These are phyloP conservation scores for Protula sp. DNA, from an alignment of 2,888 invertebrate species.

Conservation along the genomic window DNA sequence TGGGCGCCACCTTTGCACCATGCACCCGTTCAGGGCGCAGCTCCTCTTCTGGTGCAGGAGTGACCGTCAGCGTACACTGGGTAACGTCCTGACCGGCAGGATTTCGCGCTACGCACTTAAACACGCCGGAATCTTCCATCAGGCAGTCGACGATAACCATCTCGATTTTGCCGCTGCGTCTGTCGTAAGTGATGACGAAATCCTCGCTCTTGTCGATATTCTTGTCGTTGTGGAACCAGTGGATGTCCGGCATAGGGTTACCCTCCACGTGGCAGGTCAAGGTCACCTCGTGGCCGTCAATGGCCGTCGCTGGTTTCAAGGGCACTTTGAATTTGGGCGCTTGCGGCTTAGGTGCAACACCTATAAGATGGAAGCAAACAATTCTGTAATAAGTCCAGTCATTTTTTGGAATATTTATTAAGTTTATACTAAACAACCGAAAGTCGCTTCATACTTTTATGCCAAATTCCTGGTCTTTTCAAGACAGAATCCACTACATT, in stretches of 20 bases:
- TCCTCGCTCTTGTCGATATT: conserved; percentile 52
- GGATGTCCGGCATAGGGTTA: conserved; percentile 44
- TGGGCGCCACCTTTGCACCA: conserved; percentile 1
- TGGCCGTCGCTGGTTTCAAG: conserved; percentile 26
- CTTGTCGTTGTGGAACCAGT: conserved; percentile 52
- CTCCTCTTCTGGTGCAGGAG: conserved; percentile 7
- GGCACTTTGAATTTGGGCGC: conserved; percentile 41
- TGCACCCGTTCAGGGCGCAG: conserved; percentile 1
- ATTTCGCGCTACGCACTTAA: conserved; percentile 56
- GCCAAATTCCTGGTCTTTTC: too few species aligned
- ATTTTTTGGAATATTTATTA: too few species aligned
- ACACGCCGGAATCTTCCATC: conserved; percentile 49
- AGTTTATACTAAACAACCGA: too few species aligned
- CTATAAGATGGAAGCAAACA: conserved; percentile 5
- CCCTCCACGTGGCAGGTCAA: conserved; percentile 46
- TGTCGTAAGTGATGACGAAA: conserved; percentile 50
- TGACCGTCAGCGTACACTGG: conserved; percentile 36
- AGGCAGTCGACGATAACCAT: conserved; percentile 52
- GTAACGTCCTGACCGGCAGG: conserved; percentile 76
- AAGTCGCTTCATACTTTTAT: too few species aligned
- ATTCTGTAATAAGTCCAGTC: too few species aligned
- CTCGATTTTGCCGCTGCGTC: conserved; percentile 43
- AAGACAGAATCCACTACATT: too few species aligned
- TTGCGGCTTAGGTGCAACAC: conserved; percentile 17
- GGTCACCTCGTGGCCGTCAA: conserved; percentile 46